Evolutionary conservation across 2,888 invertebrate genomes (phyloP), one percentile per base, ranked within the genome.

Genomic region (Schizaphis graminum): DNA sequence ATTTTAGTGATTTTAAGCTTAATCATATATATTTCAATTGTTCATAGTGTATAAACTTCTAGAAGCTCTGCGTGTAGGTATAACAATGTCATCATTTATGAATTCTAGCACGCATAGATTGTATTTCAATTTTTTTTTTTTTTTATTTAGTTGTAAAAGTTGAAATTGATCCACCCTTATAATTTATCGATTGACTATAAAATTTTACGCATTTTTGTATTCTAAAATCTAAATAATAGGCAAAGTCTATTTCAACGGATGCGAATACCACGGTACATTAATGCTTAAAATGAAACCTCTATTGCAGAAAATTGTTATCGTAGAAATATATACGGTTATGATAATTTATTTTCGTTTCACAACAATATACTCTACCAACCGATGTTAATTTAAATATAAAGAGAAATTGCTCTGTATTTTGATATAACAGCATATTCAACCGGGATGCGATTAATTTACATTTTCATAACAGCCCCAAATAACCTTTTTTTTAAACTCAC

Each of bases 321-420:
- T 8, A 44, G 57, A 61, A 90, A 57, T n/a, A 44, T 90, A 3
- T 67, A 41, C 53, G 91, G 77, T 56, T 84, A 16, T 84, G 41
- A 41, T 47, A n/a, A 61, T 87, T 41, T 35, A 35, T 67, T 67
- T 61, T 49, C 41, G 26, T 61, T 92, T 21, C 5, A 57, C n/a
- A 85, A 86, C 85, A 85, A 92, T 92, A 86, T 57, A 56, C 28
- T 77, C 21, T 35, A 5, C 86, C 47, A 35, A 57, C 87, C 61
- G 35, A 87, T 87, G 87, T 87, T 67, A 67, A 87, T 87, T 92
- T 92, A 92, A 92, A 92, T 87, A 67, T 57, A 61, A 61, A 92
- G 35, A 92, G 87, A 87, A 87, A 67, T 35, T 47, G 13, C 35
- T 26, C 44, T n/a, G 56, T 87, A 87, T 86, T 88, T 49, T 44